A percentile compares a stretch with the other conserved stretches of the same genome.
Conservation (phyloP, 2,888 invertebrate species). For the Endomychus coccineus region DNA sequence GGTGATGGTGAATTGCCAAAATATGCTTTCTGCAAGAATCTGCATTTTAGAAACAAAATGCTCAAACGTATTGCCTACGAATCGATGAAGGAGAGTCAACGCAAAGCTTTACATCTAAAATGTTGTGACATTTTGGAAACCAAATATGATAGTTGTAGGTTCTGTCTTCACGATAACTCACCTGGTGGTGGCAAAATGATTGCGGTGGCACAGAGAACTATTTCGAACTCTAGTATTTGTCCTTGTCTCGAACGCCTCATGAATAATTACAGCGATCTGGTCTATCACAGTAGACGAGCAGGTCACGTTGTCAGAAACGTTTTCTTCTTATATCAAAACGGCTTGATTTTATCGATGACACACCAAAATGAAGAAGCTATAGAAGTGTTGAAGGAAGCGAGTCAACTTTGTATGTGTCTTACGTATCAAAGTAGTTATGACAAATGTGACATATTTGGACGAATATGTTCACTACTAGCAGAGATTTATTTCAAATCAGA, state of each 20-base stretch:
- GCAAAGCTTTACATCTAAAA: slow-evolving; percentile 50
- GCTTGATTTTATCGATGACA: slow-evolving; percentile 32
- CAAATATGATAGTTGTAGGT: slow-evolving; percentile 46
- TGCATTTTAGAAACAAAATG: slow-evolving; percentile 49
- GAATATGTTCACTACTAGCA: slow-evolving; percentile 26
- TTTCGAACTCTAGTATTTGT: slow-evolving; percentile 28
- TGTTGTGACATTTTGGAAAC: slow-evolving; percentile 48
- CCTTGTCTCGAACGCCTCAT: slow-evolving; percentile 30
- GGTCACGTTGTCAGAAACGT: slow-evolving; percentile 29
- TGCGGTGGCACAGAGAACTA: slow-evolving; percentile 4
- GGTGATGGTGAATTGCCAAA: slow-evolving; percentile 43
- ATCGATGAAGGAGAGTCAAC: slow-evolving; percentile 48
- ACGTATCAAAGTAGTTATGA: slow-evolving; percentile 7
- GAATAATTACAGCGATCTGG: slow-evolving; percentile 24
- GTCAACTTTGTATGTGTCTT: slow-evolving; percentile 18
- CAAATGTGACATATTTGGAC: slow-evolving; percentile 21
- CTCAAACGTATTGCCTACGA: slow-evolving; percentile 51
- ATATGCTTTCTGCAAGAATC: slow-evolving; percentile 52
- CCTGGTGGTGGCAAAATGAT: slow-evolving; percentile 1
- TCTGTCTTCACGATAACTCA: slow-evolving; percentile 36
- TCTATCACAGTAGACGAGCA: slow-evolving; percentile 24
- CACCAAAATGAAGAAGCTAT: slow-evolving; percentile 34
- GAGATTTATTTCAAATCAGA: slow-evolving; percentile 24
- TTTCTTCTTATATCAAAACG: slow-evolving; percentile 36
- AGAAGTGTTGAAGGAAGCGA: slow-evolving; percentile 21